Conservation (phyloP, 2,888 invertebrate species). For the Brachypterus glaber region DNA sequence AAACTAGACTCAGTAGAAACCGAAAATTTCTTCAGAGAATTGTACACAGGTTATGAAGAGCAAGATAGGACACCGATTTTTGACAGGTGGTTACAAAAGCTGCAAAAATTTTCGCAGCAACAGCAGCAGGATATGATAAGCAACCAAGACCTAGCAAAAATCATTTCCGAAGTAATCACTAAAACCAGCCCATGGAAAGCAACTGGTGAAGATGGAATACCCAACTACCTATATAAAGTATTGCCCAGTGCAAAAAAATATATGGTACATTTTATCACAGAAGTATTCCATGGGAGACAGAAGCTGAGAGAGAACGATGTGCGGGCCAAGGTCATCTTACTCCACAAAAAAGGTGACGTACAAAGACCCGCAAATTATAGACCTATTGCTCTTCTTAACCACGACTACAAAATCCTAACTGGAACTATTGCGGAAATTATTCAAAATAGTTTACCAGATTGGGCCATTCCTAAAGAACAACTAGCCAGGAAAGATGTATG, state of each 20-base stretch:
- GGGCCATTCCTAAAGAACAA: slow-evolving; percentile 8
- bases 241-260: too few relatives aligned
- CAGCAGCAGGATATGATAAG: too few relatives aligned
- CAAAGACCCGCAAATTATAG: slow-evolving; percentile 19
- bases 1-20: slow-evolving; percentile 3
- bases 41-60: slow-evolving; percentile 7
- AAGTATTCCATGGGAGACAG: neutral
- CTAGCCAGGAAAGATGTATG: neutral
- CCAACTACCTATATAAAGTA: too few relatives aligned
- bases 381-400: slow-evolving; percentile 22
- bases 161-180: too few relatives aligned
- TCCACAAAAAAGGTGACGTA: slow-evolving; percentile 22
- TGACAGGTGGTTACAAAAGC: slow-evolving; percentile 11
- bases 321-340: slow-evolving; percentile 15
- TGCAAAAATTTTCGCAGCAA: too few relatives aligned
- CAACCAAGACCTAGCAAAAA: too few relatives aligned
- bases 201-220: too few relatives aligned
- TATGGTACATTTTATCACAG: neutral
- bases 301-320: slow-evolving; percentile 12
- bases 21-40: slow-evolving; percentile 5
- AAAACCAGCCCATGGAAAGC: too few relatives aligned
- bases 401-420: slow-evolving; percentile 21
- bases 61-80: neutral
- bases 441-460: neutral
- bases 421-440: slow-evolving; percentile 12